These are phyloP conservation scores for Chrysocyon brachyurus DNA, from an alignment of 2,797 vertebrate species.

Conservation along the genomic window DNA sequence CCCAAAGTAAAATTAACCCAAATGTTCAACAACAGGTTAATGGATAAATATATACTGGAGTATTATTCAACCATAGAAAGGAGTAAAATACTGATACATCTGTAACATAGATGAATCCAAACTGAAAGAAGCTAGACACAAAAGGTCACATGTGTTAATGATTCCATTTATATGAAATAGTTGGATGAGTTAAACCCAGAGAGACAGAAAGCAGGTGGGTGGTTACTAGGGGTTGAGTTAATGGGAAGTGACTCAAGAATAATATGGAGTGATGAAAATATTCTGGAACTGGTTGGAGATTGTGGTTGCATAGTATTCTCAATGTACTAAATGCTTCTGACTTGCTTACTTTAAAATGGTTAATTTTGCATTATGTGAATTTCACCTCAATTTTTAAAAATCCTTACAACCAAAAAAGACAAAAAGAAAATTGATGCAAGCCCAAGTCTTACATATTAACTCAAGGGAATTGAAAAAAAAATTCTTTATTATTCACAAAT, in stretches of 20 bases:
- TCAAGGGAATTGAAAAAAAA: background rate
- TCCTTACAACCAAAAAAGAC: background rate
- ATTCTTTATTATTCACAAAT: background rate
- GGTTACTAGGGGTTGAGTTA: background rate
- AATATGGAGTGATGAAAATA: background rate
- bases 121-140: background rate
- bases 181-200: background rate
- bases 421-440: background rate
- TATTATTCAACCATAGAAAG: conserved; percentile 32
- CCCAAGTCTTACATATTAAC: background rate
- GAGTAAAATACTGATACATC: background rate
- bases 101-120: background rate
- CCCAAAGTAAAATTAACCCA: background rate
- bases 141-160: background rate
- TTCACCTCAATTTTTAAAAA: background rate
- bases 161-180: background rate
- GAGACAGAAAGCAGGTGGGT: background rate
- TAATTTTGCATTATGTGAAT: background rate
- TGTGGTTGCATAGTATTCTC: background rate
- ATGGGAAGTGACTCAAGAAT: background rate
- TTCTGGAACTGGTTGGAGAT: background rate
- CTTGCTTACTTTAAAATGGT: conserved; percentile 11
- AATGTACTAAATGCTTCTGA: background rate
- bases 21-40: background rate
- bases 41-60: background rate